Evolutionary conservation across 2,888 invertebrate genomes (phyloP).

Genomic region (Zaprionus bogoriensis): DNA sequence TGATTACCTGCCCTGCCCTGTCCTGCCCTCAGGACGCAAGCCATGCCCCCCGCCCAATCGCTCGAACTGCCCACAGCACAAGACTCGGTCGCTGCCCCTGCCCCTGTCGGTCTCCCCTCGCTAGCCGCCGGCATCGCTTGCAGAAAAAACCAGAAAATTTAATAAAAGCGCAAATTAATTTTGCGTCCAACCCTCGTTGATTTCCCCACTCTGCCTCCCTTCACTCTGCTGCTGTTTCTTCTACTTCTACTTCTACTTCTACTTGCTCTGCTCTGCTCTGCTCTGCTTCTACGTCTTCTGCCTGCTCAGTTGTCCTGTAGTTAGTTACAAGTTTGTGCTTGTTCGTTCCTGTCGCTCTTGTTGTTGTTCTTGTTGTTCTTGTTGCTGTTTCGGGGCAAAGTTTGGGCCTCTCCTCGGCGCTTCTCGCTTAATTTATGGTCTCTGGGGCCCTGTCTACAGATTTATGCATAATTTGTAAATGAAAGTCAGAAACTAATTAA

Average conservation of each 20-base stretch:
- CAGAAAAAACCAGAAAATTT: conserved; percentile 59
- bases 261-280: neutral
- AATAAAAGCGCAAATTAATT: conserved; percentile 77
- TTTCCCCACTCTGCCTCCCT: conserved; percentile 5
- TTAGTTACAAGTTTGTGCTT: conserved; percentile 71
- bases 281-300: neutral
- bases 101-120: neutral
- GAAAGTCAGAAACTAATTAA: conserved; percentile 78
- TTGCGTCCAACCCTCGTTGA: conserved; percentile 70
- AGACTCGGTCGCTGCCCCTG: neutral
- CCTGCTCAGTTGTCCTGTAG: conserved; percentile 51
- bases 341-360: conserved; percentile 8
- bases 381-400: conserved; percentile 53
- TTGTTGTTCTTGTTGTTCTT: conserved; percentile 33
- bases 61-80: conserved; percentile 11
- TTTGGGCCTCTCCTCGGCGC: conserved; percentile 33
- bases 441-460: conserved; percentile 74
- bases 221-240: neutral
- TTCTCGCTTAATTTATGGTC: conserved; percentile 72
- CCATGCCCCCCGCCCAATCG: neutral
- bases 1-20: conserved; percentile 60
- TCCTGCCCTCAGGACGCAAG: conserved; percentile 13
- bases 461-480: conserved; percentile 77
- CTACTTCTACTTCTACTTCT: conserved; percentile 3
- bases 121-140: neutral